Conservation (phyloP, 1,140 invertebrate genomes). For the Reticulitermes speratus region DNA sequence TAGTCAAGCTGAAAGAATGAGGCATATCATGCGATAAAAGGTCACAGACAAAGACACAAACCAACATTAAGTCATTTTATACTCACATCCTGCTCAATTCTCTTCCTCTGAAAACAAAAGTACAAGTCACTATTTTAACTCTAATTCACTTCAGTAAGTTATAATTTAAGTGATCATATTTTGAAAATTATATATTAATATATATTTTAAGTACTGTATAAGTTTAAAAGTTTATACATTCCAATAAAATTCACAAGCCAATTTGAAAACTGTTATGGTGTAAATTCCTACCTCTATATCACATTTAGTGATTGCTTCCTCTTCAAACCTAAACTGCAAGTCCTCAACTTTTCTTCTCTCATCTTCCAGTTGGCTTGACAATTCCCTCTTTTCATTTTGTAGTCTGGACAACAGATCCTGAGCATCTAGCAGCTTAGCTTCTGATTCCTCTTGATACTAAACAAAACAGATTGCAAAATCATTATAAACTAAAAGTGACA, state of each 20-base stretch:
- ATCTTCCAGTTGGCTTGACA: constrained; percentile 74
- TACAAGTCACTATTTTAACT: neutral
- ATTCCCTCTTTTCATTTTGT: constrained; percentile 63
- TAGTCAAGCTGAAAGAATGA: neutral
- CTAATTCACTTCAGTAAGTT: neutral
- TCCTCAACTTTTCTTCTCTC: constrained; percentile 88
- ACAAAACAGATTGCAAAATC: constrained; percentile 25
- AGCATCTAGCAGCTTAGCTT: constrained; percentile 48
- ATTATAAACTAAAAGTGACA: neutral
- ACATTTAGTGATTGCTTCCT: constrained; percentile 76
- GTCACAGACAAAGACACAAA: neutral
- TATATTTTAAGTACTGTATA: too few relatives aligned
- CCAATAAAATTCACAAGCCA: neutral
- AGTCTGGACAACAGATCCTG: constrained; percentile 52
- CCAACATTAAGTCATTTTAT: constrained; percentile 36
- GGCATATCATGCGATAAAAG: neutral
- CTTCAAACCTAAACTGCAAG: constrained; percentile 87
- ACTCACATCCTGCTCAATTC: constrained; percentile 51
- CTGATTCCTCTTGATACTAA: constrained; percentile 57
- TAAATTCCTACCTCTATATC: constrained; percentile 69
- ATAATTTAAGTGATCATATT: neutral
- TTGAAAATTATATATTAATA: neutral
- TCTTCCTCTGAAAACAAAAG: constrained; percentile 48
- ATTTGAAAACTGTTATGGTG: neutral
- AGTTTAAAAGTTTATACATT: neutral